Evolutionary conservation across 2,113 vertebrate species (phyloP).

Genomic region (Carassius carassius): DNA sequence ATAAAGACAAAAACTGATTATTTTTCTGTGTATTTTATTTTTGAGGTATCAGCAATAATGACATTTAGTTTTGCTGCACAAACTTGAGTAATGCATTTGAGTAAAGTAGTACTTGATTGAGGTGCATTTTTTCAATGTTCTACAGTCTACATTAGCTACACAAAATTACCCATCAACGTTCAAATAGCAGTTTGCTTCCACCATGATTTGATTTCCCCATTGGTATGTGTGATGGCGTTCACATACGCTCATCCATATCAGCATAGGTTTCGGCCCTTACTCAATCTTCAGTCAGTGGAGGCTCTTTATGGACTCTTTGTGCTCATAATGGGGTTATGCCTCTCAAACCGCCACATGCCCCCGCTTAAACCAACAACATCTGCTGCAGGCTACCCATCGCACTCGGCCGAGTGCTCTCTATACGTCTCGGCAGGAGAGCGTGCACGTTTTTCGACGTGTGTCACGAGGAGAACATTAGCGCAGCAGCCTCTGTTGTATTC

Average conservation of each 20-base stretch:
- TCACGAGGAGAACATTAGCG: constrained; percentile 54
- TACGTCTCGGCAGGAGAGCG: constrained; percentile 4
- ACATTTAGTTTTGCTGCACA: neutral
- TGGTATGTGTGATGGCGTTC: neutral
- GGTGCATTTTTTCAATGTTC: no score
- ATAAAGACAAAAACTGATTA: neutral
- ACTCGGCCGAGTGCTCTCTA: constrained; percentile 24
- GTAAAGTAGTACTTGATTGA: no score
- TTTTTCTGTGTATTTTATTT: neutral
- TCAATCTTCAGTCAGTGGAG: neutral
- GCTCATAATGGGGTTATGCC: constrained; percentile 46
- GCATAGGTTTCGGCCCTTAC: neutral
- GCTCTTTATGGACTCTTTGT: constrained; percentile 25
- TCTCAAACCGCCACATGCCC: constrained; percentile 44
- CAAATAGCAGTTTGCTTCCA: neutral
- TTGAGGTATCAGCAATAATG: neutral
- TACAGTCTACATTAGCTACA: no score
- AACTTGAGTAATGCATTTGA: neutral
- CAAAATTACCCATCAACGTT: neutral
- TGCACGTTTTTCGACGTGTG: neutral
- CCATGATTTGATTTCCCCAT: no score
- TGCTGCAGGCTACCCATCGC: constrained; percentile 17
- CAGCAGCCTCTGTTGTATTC: constrained; percentile 65
- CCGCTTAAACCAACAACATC: constrained; percentile 50
- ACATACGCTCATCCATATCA: neutral